Percentiles rank a stretch among this genome's conserved stretches.
phyloP scores from a whole-genome alignment of 2,113 vertebrate species.

The Abramis brama region DNA sequence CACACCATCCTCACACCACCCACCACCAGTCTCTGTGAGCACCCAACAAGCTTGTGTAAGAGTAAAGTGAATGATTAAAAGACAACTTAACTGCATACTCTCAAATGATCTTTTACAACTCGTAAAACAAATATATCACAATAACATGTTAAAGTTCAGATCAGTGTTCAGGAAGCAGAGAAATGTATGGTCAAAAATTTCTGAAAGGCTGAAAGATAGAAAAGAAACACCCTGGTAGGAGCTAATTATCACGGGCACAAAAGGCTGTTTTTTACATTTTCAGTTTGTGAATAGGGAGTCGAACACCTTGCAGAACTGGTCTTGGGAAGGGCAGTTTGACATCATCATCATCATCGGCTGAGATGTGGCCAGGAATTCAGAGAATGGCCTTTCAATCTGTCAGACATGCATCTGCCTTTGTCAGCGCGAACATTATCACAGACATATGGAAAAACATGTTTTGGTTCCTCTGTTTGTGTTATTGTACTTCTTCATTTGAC shows the following conservation, averaged over 20 bases:
- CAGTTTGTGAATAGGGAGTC: conserved; percentile 23
- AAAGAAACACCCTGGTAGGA: conserved; percentile 21
- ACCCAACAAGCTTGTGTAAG: not conserved
- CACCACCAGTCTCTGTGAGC: conserved; percentile 21
- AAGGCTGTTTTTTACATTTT: not conserved
- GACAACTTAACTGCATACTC: conserved; percentile 64
- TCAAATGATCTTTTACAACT: conserved; percentile 57
- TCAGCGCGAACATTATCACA: conserved; percentile 14
- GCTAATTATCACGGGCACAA: not conserved
- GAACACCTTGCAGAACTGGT: conserved; percentile 38
- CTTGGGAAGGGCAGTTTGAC: not conserved
- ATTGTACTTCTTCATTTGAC: not conserved
- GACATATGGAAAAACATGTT: conserved; percentile 16
- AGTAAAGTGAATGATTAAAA: conserved; percentile 55
- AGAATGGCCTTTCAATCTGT: conserved; percentile 44
- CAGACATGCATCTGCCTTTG: conserved; percentile 39
- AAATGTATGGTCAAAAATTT: conserved; percentile 1
- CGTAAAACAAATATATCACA: conserved; percentile 49
- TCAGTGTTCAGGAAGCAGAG: conserved; percentile 5
- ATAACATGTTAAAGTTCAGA: conserved; percentile 16
- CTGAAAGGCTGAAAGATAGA: conserved; percentile 15
- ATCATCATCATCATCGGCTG: conserved; percentile 19
- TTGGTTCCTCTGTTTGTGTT: not conserved
- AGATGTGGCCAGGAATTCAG: conserved; percentile 30
- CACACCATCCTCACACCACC: conserved; percentile 1